phyloP scores from a whole-genome alignment of 2,797 vertebrate genomes.

The Holocentrus rufus region DNA sequence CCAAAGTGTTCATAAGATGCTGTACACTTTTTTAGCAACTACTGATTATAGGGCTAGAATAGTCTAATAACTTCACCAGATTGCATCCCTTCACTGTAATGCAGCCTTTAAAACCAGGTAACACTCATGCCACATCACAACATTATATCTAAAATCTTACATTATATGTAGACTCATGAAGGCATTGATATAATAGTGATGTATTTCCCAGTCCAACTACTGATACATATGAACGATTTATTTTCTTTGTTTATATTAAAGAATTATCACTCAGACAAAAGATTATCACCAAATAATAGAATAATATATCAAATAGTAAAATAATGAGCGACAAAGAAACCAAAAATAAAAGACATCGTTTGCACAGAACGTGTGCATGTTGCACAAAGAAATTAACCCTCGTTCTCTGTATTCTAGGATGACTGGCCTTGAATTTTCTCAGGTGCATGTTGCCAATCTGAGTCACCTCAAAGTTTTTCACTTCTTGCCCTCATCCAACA shows the following conservation, averaged over 20 bases:
- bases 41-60: not conserved
- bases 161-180: no score
- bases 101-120: no score
- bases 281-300: not conserved
- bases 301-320: not conserved
- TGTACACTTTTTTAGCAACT: not conserved
- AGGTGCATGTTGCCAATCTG: not conserved
- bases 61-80: no score
- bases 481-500: conserved; percentile 22
- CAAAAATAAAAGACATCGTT: not conserved
- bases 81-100: no score
- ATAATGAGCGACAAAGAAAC: not conserved
- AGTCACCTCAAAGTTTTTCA: conserved; percentile 17
- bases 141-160: no score
- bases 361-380: not conserved
- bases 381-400: not conserved
- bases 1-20: conserved; percentile 1
- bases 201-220: no score
- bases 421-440: conserved; percentile 5
- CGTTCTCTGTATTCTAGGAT: not conserved
- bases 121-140: no score
- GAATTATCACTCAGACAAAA: no score
- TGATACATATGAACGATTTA: no score
- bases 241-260: no score
- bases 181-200: no score